Base-by-base conservation (phyloP, 2,888 invertebrate genomes). In the Nyleta sp. region DNA sequence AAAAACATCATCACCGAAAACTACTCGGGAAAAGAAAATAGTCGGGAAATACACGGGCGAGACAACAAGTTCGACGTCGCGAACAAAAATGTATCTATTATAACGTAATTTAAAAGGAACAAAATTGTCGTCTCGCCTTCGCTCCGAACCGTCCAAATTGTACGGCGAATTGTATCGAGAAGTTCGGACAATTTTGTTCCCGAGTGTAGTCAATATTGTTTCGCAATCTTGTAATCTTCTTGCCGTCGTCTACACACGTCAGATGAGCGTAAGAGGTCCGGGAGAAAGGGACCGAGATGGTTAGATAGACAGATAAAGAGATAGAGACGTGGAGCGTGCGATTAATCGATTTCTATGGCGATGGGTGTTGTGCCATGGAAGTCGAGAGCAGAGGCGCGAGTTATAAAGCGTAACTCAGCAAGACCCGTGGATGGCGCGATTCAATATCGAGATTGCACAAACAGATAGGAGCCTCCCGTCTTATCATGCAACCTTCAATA, bases 381-480 rank as follows among this genome's bases (percentile, higher is more conserved):
- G 52, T 53, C 60, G 60, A 33, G 50, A 67, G 52, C 53, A 53
- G 60, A 33, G 50, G 52, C 33, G 46, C 33, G 48, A 60, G 57
- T 67, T 67, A 70, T 60, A 65, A 80, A 53, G 76, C 59, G 73
- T 64, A 77, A 80, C 60, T 72, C 64, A 10, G 59, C 38, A 67
- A 65, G 59, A 80, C 81, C 75, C 42, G 65, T 70, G 60, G 80
- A 80, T 80, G 73, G 76, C 74, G 71, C 77, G 81, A 83, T 85
- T 83, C 80, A 84, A 83, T 84, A 85, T 85, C 82, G 77, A 80
- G 81, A 82, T 81, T 81, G 81, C 81, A 82, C 80, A 81, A 83
- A 82, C 77, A 78, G 71, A 80, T 80, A 81, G 75, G 62, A 82
- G 81, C 77, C 77, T 70, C 71, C 42, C 71, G 79, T 79, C 72